phyloP scores from a whole-genome alignment of 2,888 invertebrate species.

The Tetanocera ferruginea region DNA sequence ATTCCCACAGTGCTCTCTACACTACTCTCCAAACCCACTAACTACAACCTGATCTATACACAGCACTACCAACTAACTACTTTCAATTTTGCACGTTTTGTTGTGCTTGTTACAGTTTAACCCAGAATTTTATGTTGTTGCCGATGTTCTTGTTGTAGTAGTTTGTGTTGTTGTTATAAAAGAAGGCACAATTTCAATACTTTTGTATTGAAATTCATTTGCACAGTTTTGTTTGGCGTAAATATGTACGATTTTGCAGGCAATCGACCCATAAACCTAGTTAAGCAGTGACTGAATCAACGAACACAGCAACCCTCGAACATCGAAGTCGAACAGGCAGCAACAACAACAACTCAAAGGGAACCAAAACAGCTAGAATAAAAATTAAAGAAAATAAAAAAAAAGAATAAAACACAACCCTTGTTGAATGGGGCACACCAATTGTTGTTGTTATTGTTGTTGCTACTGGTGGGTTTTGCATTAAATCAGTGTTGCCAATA shows the following conservation, averaged over 20 bases:
- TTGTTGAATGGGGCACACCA: background rate
- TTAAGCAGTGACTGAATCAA: slow-evolving; percentile 58
- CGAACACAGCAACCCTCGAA: slow-evolving; percentile 45
- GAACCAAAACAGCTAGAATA: background rate
- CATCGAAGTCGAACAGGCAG: slow-evolving; percentile 17
- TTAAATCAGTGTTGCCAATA: slow-evolving; percentile 50
- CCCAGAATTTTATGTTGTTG: slow-evolving; percentile 15
- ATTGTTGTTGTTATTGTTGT: slow-evolving; percentile 33
- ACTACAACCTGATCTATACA: background rate
- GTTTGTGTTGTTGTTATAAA: background rate
- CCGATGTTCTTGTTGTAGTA: slow-evolving; percentile 16
- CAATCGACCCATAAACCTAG: slow-evolving; percentile 69
- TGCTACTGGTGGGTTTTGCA: slow-evolving; percentile 38
- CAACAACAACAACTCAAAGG: background rate
- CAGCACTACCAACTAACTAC: background rate
- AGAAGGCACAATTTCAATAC: slow-evolving; percentile 35
- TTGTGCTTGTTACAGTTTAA: slow-evolving; percentile 6
- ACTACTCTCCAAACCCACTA: background rate
- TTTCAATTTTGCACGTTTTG: background rate
- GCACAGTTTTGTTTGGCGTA: slow-evolving; percentile 21
- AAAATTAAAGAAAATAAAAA: background rate
- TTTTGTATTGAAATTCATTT: slow-evolving; percentile 35
- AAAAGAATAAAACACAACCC: slow-evolving; percentile 8
- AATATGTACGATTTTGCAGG: slow-evolving; percentile 55
- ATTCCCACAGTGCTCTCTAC: background rate